phyloP scores from a whole-genome alignment of 2,797 vertebrate genomes.

The Champsocephalus esox region DNA sequence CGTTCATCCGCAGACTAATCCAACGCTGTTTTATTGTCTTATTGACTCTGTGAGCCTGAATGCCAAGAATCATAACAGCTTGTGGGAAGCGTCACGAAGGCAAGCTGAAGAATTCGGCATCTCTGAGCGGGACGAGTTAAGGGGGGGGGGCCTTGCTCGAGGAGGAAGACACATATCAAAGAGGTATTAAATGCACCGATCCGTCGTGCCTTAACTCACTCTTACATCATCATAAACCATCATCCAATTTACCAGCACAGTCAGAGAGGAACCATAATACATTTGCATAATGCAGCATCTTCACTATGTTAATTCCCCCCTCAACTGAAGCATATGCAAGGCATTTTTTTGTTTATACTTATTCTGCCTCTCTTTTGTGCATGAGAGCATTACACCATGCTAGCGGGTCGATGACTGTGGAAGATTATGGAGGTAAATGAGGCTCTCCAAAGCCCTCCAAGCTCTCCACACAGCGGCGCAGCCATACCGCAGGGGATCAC shows the following conservation, averaged over 20 bases:
- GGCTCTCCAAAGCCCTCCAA: conserved; percentile 69
- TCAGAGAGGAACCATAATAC: conserved; percentile 71
- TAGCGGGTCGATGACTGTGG: conserved; percentile 54
- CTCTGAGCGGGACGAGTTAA: conserved; percentile 28
- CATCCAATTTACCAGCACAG: conserved; percentile 76
- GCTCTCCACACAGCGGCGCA: conserved; percentile 44
- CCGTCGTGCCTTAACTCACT: conserved; percentile 71
- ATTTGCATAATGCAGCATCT: conserved; percentile 82
- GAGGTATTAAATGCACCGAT: conserved; percentile 72
- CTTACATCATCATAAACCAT: conserved; percentile 81
- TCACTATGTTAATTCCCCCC: conserved; percentile 76
- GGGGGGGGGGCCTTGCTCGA: neutral
- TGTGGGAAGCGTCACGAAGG: conserved; percentile 41
- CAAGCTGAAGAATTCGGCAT: conserved; percentile 23
- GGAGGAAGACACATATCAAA: conserved; percentile 59
- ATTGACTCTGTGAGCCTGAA: conserved; percentile 46
- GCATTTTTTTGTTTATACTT: conserved; percentile 49
- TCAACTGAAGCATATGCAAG: conserved; percentile 41
- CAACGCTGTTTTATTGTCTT: conserved; percentile 55
- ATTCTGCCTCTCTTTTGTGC: conserved; percentile 41
- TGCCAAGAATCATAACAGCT: conserved; percentile 41
- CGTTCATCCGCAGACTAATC: conserved; percentile 65
- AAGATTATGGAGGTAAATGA: conserved; percentile 73
- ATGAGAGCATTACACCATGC: conserved; percentile 53
- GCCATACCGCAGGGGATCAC: conserved; percentile 50